Percentiles rank a stretch among this genome's conserved stretches.
These are phyloP conservation scores for Carcharodon carcharias DNA, from an alignment of 2,797 vertebrate genomes.

Conservation along the genomic window DNA sequence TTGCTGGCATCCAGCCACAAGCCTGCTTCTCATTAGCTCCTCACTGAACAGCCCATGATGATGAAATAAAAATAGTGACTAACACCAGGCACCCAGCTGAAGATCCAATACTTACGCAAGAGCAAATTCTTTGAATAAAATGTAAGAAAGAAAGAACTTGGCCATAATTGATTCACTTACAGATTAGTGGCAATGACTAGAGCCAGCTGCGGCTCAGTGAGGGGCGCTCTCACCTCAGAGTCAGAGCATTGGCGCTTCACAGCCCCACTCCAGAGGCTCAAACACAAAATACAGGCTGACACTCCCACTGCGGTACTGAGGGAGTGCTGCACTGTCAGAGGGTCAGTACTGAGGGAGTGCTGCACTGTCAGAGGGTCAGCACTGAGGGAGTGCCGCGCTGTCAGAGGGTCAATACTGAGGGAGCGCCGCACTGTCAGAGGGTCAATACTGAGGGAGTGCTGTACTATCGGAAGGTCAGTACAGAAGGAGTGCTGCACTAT, in stretches of 20 bases:
- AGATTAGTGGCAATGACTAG: background rate
- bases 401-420: background rate
- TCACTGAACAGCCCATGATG: too few relatives aligned
- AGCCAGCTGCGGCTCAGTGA: background rate
- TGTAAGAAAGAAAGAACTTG: background rate
- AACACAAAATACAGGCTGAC: too few relatives aligned
- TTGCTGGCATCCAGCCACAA: background rate
- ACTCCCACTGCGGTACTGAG: background rate
- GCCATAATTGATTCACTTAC: background rate
- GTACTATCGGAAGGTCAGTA: too few relatives aligned
- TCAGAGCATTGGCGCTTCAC: too few relatives aligned
- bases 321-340: background rate
- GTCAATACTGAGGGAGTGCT: too few relatives aligned
- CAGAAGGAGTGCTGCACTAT: too few relatives aligned
- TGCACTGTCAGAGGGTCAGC: background rate
- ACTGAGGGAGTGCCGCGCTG: background rate
- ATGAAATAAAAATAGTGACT: background rate
- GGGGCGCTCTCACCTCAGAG: background rate
- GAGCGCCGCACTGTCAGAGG: too few relatives aligned
- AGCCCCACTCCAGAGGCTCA: too few relatives aligned
- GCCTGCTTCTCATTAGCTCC: background rate
- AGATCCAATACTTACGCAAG: background rate
- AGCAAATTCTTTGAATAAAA: background rate
- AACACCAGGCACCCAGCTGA: background rate
- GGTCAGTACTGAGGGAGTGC: background rate